Conservation (phyloP, 2,113 vertebrate species). For the Paedocypris sp. region DNA sequence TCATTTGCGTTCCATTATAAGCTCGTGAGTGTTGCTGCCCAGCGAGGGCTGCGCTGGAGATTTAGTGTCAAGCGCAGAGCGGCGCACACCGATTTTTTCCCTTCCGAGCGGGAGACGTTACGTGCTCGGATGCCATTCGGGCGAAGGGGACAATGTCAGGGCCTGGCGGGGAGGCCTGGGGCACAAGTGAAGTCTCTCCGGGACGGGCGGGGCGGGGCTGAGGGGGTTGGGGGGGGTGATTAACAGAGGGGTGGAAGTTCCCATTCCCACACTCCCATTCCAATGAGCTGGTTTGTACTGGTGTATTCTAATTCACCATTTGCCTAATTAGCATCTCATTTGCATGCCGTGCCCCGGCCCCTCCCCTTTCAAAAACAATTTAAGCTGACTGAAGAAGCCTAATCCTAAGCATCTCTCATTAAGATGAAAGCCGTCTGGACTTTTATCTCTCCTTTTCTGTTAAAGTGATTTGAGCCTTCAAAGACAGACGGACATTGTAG, state of each 20-base stretch:
- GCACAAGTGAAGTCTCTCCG: constrained; percentile 21
- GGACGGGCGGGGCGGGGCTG: constrained; percentile 5
- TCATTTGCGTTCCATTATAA: constrained; percentile 80
- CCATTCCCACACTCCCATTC: constrained; percentile 93
- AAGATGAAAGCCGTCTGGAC: constrained; percentile 53
- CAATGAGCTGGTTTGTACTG: constrained; percentile 82
- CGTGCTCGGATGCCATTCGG: background rate
- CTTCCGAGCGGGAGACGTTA: constrained; percentile 26
- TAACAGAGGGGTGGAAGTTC: constrained; percentile 63
- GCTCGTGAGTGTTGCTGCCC: constrained; percentile 56
- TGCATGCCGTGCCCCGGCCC: constrained; percentile 91
- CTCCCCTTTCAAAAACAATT: constrained; percentile 71
- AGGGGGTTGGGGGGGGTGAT: constrained; percentile 4
- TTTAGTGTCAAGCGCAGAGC: constrained; percentile 26
- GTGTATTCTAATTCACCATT: constrained; percentile 84
- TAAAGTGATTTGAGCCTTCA: constrained; percentile 42
- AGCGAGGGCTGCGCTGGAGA: constrained; percentile 29
- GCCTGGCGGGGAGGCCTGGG: constrained; percentile 21
- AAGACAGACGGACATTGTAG: background rate
- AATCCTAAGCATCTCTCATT: constrained; percentile 63
- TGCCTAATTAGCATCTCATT: constrained; percentile 95
- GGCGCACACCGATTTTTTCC: constrained; percentile 26
- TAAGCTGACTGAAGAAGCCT: constrained; percentile 75
- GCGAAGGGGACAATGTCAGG: constrained; percentile 21
- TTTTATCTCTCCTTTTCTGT: constrained; percentile 43